Base-by-base conservation (phyloP, 2,797 vertebrate genomes). In the Dendrocincla tyrannina region DNA sequence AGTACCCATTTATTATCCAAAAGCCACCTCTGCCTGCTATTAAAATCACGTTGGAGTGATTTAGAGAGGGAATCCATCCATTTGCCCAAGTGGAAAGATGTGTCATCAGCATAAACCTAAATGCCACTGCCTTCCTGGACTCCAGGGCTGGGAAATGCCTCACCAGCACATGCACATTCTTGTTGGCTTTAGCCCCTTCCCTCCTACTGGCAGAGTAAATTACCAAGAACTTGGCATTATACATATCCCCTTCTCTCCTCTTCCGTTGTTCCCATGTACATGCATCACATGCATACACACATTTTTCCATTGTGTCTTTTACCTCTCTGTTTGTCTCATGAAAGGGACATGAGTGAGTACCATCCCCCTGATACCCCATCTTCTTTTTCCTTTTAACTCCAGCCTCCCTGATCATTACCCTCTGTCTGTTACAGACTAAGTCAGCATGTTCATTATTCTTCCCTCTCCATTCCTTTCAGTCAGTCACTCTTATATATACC, bases 1-100 rank as follows among this genome's bases (percentile, higher is more conserved):
- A 96, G 96, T 97, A 95, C 59, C 96, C 96, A 96, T 97, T 97
- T 97, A 95, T 97, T 98, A 98, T 97, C 97, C 89, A 97, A 98
- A 95, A 97, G 80, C 91, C 81, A 97, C 92, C 97, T 97, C 91
- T 97, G 95, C 94, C 93, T 97, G 93, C 96, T 97, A 97, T 98
- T 97, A 97, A 97, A 97, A 97, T 93, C 89, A 96, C 15, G 69
- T 83, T 97, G 93, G 82, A 98, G 94, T 97, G 97, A 98, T 97
- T 97, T 91, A 96, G 90, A 97, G 96, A 96, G 89, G 91, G 94
- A 96, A 97, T 96, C 97, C 59, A 55, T 92, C 96, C 92, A 97
- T 82, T 96, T 95, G 95, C 96, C 95, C 96, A 86, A 97, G 94
- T 96, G 85, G 79, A 96, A 93, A 96, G 81, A 72, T 74, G 88